Evolutionary conservation across 2,113 vertebrate species (phyloP).

Genomic region (Cricetomys ansorgei): DNA sequence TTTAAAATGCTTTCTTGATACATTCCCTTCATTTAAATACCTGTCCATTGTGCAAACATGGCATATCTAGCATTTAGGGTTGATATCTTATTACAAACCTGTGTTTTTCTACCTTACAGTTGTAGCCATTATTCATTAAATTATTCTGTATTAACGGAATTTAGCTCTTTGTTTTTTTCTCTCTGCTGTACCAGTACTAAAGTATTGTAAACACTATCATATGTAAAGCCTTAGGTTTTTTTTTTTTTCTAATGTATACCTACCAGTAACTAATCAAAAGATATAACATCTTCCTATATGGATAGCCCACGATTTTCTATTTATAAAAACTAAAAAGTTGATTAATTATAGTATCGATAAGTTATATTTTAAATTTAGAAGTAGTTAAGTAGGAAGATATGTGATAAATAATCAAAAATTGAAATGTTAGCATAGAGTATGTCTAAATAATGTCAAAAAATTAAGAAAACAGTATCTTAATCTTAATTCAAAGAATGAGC

Average conservation of each 20-base stretch:
- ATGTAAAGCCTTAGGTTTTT: not conserved
- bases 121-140: not conserved
- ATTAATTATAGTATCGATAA: slow-evolving; percentile 9
- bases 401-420: not conserved
- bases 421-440: not conserved
- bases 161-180: not conserved
- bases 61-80: not conserved
- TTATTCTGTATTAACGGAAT: not conserved
- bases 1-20: not conserved
- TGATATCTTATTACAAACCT: not conserved
- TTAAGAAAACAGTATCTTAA: not conserved
- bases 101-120: not conserved
- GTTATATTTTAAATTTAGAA: not conserved
- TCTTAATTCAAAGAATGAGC: not conserved
- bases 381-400: not conserved
- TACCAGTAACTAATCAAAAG: slow-evolving; percentile 37
- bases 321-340: slow-evolving; percentile 31
- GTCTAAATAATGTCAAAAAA: slow-evolving; percentile 38
- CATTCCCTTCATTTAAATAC: not conserved
- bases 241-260: not conserved
- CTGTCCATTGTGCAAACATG: not conserved
- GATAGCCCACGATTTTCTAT: not conserved
- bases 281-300: not conserved
- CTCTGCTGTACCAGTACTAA: not conserved
- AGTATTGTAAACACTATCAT: not conserved